These are phyloP conservation scores for Cydia amplana DNA, from an alignment of 1,140 invertebrate species.

Conservation along the genomic window DNA sequence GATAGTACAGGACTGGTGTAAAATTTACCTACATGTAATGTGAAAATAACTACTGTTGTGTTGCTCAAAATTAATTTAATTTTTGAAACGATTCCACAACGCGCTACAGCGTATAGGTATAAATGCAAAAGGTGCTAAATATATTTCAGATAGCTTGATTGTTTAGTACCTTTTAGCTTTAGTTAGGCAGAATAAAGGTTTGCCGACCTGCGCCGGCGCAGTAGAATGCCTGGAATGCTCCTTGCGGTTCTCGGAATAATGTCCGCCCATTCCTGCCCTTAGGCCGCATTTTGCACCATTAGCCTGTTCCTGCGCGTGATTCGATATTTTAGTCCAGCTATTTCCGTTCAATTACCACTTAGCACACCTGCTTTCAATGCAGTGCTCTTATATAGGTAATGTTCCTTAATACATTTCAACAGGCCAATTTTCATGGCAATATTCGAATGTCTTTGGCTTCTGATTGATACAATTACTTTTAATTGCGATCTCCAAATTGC, in stretches of 20 bases:
- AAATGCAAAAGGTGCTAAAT: constrained; percentile 40
- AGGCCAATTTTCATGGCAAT: constrained; percentile 10
- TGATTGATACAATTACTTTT: constrained; percentile 28
- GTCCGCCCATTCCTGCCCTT: constrained; percentile 44
- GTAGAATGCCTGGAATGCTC: constrained; percentile 54
- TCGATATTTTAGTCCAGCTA: constrained; percentile 40
- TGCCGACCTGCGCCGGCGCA: constrained; percentile 41
- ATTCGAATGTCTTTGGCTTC: neutral
- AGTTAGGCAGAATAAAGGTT: constrained; percentile 47
- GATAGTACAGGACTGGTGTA: too few species aligned
- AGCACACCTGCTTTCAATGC: constrained; percentile 13
- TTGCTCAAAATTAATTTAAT: neutral
- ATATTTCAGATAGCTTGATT: neutral
- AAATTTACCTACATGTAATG: too few species aligned
- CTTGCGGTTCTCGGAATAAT: constrained; percentile 53
- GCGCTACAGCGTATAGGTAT: neutral
- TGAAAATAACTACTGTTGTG: too few species aligned
- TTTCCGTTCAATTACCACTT: constrained; percentile 22
- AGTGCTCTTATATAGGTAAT: neutral
- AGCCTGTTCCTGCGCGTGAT: constrained; percentile 43
- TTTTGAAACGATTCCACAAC: neutral
- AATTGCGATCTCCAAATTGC: constrained; percentile 1
- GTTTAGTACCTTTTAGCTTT: constrained; percentile 35
- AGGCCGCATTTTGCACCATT: constrained; percentile 46
- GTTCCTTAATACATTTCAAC: neutral